Evolutionary conservation across 2,888 invertebrate species (phyloP), one percentile per base, ranked within the genome.

Genomic region (Carterocephalus palaemon): DNA sequence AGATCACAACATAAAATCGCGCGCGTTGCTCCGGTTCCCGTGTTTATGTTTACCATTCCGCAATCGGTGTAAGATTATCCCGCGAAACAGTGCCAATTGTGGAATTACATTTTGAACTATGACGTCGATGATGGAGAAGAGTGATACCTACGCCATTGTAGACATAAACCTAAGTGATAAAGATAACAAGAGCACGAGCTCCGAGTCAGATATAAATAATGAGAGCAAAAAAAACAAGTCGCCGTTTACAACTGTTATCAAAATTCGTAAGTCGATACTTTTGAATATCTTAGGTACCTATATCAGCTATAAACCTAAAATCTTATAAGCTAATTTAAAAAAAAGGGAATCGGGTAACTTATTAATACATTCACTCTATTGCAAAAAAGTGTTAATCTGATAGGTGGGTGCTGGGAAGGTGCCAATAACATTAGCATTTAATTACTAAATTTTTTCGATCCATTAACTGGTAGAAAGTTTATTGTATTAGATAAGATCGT

Each of bases 101-200:
- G 4, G 10, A 16, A 4, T 17, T 12, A 4, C 10, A 22, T 24
- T 26, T 20, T 36, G 7, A 26, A 20, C 9, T 10, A 8, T 26
- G 7, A 12, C 19, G n/a, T 34, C 13, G 10, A 57, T 37, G 28
- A 81, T 81, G 80, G 75, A 79, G 56, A 72, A 71, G 50, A 69
- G 66, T 63, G 72, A 74, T 38, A 67, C 79, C n/a, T 82, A 78
- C 53, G 69, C 79, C 50, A 74, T 82, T 47, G 60, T 82, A 54
- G 77, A 82, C 56, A 74, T 83, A 51, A 75, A 78, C 49, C 71
- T 82, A 47, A 53, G 54, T 48, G 63, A 71, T 62, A 80, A 77
- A 48, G 64, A 69, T 47, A 69, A 63, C 49, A 68, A 62, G 47
- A 60, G 64, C 48, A 52, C 50, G 42, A 59, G 53, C 22, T 46